These are phyloP conservation scores for Branchipolynoe longqiensis DNA, from an alignment of 2,888 invertebrate genomes.

Conservation along the genomic window DNA sequence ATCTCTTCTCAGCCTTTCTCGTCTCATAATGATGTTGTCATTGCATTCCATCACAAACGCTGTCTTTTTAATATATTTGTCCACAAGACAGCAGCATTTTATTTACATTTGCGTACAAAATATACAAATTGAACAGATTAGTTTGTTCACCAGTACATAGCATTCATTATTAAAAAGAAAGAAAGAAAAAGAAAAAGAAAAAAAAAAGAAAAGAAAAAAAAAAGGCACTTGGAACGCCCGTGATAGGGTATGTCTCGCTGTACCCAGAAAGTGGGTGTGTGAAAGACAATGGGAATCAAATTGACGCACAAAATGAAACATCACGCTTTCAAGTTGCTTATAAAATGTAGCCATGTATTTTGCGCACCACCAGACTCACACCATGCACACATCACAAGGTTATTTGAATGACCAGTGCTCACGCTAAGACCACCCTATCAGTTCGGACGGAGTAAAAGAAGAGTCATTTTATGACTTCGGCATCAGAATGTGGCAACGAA, in stretches of 20 bases:
- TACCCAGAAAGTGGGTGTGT: slow-evolving; percentile 8
- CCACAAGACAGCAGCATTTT: neutral
- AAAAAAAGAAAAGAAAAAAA: too few relatives aligned
- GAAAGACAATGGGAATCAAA: slow-evolving; percentile 46
- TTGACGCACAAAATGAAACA: slow-evolving; percentile 35
- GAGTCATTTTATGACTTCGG: slow-evolving; percentile 19
- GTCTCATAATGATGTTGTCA: slow-evolving; percentile 39
- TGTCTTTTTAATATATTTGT: slow-evolving; percentile 14
- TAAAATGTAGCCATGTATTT: slow-evolving; percentile 17
- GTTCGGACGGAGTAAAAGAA: neutral
- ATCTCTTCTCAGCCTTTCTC: slow-evolving; percentile 39
- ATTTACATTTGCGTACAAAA: slow-evolving; percentile 44
- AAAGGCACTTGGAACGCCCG: slow-evolving; percentile 11
- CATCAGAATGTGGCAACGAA: slow-evolving; percentile 28
- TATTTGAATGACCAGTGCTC: neutral
- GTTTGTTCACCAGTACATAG: slow-evolving; percentile 32
- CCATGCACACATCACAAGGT: slow-evolving; percentile 27
- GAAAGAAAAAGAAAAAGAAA: too few relatives aligned
- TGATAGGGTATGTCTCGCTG: neutral
- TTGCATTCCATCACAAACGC: slow-evolving; percentile 23
- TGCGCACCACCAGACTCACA: slow-evolving; percentile 11
- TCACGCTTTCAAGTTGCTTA: slow-evolving; percentile 5
- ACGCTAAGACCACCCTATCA: neutral
- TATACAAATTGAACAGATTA: slow-evolving; percentile 38
- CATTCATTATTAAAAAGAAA: too few relatives aligned